Base-by-base conservation (phyloP, 2,888 invertebrate species). In the Epiblema foenella region DNA sequence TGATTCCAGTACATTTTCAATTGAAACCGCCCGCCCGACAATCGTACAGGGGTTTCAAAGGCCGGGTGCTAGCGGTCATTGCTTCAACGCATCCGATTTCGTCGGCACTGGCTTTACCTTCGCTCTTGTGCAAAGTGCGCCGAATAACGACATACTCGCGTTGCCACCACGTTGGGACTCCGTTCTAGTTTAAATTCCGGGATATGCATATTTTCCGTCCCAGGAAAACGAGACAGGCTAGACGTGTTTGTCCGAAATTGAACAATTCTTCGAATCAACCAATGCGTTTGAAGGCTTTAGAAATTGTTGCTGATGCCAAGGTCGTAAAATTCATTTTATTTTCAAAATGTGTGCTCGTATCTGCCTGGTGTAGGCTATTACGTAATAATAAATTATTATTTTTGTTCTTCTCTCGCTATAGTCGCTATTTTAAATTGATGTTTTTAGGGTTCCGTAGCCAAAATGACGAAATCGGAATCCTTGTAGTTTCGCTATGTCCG, bases 71-170 rank as follows among this genome's bases (percentile, higher is more conserved):
- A 29, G 39, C 37, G 59, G 65, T n/a, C 65, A 70, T 66, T 46
- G 70, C 46, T 60, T 46, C 60, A 60, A 60, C 60, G 56, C 60
- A 66, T 66, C 70, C 59, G 70, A 66, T 71, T 70, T 66, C 49
- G 56, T 52, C 46, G 11, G 37, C 37, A 10, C 59, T 52, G 58
- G 64, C 64, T 59, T 69, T 64, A 69, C 69, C 65, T 69, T 51
- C 51, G 58, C 64, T 63, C 62, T 51, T 59, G 65, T 69, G 69
- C 29, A 58, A 69, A 69, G 57, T 58, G 39, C 64, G 56, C 52
- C n/a, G 63, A 63, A 65, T 69, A 69, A 69, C 65, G 58, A 42
- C 11, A 42, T 39, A 11, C 64, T 69, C 56, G 59, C 69, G 52
- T 12, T 52, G 69, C 69, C 39, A 52, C 65, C 69, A 33, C 11